Base-by-base conservation (phyloP, 2,888 invertebrate genomes). In the Chymomyza fuscimana region DNA sequence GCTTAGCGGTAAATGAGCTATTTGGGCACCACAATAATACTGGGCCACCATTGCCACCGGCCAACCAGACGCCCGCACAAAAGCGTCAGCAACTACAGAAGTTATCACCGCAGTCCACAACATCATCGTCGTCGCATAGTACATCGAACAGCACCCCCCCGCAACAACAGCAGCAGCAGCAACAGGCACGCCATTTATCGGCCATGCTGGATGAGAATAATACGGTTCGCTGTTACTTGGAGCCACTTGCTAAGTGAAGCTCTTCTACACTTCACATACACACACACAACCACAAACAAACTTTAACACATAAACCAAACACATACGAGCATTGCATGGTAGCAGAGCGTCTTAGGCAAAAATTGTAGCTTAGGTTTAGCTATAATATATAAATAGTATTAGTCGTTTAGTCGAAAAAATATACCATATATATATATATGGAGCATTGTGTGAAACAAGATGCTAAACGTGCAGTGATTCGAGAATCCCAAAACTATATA, bases 161-260 rank as follows among this genome's bases (percentile, higher is more conserved):
- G 29, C 89, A 80, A 65, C 87, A 86, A 25, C 25, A 25, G 62
- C 87, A 86, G 62, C 87, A 86, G 62, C 90, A 87, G 67, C 88
- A 88, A 67, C 83, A 86, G 67, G 89, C 89, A 16, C 88, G 91
- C 51, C 91, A 92, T 78, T 76, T 91, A 70, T 92, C 97, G 36
- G 97, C 97, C 15, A 97, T 97, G 74, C 93, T 97, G 66, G 96
- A 97, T 90, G 96, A 97, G 60, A 95, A 96, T 87, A 95, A 95
- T 88, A 96, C 96, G 73, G 97, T 97, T 71, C 96, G 97, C 70
- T 97, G 97, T 91, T 96, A 96, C 90, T 92, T 97, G 86, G 96
- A 97, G 91, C 96, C 96, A 40, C 80, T 91, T 79, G 84, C 89
- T 52, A 91, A 91, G 84, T 90, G 83, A 81, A 64, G 60, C 40